Evolutionary conservation across 2,888 invertebrate genomes (phyloP).

Genomic region (Dione vanillae): DNA sequence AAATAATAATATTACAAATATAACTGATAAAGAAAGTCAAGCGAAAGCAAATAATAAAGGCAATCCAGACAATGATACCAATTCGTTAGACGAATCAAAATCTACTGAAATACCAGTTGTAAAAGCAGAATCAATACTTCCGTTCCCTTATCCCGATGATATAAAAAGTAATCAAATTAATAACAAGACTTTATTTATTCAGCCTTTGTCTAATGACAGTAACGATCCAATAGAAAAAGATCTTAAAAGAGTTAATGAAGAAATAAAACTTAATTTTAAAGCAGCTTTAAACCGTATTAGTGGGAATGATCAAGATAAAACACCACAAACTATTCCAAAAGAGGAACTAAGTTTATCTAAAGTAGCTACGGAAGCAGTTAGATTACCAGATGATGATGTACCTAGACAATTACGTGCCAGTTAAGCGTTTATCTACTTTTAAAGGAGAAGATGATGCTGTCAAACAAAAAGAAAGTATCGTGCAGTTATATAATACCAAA

Average conservation of each 20-base stretch:
- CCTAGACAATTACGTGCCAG: slow-evolving; percentile 23
- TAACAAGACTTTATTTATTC: slow-evolving; percentile 44
- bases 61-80: neutral
- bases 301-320: slow-evolving; percentile 53
- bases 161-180: slow-evolving; percentile 48
- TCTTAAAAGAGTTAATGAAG: slow-evolving; percentile 69
- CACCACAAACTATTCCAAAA: slow-evolving; percentile 23
- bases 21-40: slow-evolving; percentile 42
- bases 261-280: slow-evolving; percentile 70
- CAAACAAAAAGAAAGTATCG: neutral
- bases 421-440: slow-evolving; percentile 35
- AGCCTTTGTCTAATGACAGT: slow-evolving; percentile 43
- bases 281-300: slow-evolving; percentile 72
- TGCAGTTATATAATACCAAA: slow-evolving; percentile 10
- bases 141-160: slow-evolving; percentile 66
- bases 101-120: slow-evolving; percentile 57
- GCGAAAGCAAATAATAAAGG: slow-evolving; percentile 15
- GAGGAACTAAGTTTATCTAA: slow-evolving; percentile 27
- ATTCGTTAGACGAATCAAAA: slow-evolving; percentile 16
- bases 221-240: slow-evolving; percentile 64
- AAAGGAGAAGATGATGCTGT: slow-evolving; percentile 31
- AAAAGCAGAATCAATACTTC: slow-evolving; percentile 67
- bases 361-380: slow-evolving; percentile 3
- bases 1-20: slow-evolving; percentile 54
- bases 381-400: slow-evolving; percentile 17